These are phyloP conservation scores for Xiphias gladius DNA, from an alignment of 2,113 vertebrate genomes.

Conservation along the genomic window DNA sequence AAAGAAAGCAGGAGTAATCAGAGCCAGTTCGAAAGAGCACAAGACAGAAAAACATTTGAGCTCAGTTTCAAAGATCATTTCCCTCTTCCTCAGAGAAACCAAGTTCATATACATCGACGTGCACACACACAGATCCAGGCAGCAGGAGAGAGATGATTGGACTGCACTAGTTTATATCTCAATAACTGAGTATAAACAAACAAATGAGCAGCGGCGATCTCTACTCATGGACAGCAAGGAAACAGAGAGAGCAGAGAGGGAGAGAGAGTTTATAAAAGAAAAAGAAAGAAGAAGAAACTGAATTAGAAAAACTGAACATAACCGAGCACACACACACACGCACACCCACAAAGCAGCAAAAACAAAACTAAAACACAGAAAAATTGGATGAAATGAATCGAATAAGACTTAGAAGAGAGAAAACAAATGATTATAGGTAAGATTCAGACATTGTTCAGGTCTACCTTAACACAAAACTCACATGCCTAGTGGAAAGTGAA, in stretches of 20 bases:
- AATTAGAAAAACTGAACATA: neutral
- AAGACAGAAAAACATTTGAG: neutral
- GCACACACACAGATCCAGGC: constrained; percentile 2
- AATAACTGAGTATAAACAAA: constrained; percentile 61
- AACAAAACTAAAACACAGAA: neutral
- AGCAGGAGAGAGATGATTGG: constrained; percentile 20
- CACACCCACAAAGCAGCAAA: neutral
- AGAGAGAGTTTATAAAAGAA: neutral
- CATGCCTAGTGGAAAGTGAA: neutral
- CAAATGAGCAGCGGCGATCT: constrained; percentile 42
- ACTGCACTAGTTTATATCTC: constrained; percentile 41
- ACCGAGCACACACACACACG: neutral
- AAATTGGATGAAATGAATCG: neutral
- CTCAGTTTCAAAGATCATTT: constrained; percentile 35
- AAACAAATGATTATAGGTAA: neutral
- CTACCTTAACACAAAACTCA: neutral
- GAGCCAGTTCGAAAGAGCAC: constrained; percentile 27
- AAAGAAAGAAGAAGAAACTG: neutral
- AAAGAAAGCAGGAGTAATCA: constrained; percentile 7
- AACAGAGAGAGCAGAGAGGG: neutral
- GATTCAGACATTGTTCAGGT: neutral
- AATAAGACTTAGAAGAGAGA: neutral
- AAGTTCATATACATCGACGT: neutral
- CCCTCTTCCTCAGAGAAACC: constrained; percentile 2
- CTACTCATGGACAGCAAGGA: constrained; percentile 17